Percentiles rank a stretch among this genome's conserved stretches.
phyloP scores from a whole-genome alignment of 2,888 invertebrate species.

The Volucella inanis region DNA sequence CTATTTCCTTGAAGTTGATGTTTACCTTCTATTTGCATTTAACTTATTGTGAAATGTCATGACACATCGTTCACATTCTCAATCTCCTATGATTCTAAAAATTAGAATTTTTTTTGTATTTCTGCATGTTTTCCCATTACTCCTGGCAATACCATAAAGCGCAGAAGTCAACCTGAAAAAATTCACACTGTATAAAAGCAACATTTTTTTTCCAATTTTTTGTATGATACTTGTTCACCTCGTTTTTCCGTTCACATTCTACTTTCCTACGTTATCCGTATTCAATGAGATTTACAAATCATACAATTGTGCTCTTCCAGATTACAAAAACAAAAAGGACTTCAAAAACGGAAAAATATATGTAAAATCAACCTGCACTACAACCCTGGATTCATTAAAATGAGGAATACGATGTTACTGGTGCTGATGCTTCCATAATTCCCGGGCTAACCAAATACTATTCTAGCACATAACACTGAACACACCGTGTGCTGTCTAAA shows the following conservation, averaged over 20 bases:
- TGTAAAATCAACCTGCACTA: background rate
- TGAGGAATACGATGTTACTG: conserved; percentile 26
- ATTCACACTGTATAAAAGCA: background rate
- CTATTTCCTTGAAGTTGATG: too few relatives aligned
- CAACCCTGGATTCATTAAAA: conserved; percentile 65
- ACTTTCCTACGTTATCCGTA: background rate
- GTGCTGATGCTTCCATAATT: conserved; percentile 53
- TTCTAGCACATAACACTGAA: conserved; percentile 32
- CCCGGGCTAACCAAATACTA: conserved; percentile 66
- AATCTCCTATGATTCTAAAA: conserved; percentile 5
- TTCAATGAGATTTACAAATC: conserved; percentile 15
- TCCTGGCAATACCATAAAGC: conserved; percentile 43
- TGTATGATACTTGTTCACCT: conserved; percentile 5
- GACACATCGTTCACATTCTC: too few relatives aligned
- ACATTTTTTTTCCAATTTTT: background rate
- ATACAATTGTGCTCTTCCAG: conserved; percentile 17
- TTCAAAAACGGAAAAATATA: background rate
- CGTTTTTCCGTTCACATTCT: background rate
- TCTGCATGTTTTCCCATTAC: background rate
- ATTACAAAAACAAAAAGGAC: conserved; percentile 24
- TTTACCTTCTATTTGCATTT: too few relatives aligned
- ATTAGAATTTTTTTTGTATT: background rate
- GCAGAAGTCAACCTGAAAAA: conserved; percentile 58
- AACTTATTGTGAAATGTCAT: too few relatives aligned
- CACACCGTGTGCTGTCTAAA: conserved; percentile 1